Evolutionary conservation across 2,888 invertebrate genomes (phyloP).

Genomic region (Mimas tiliae): DNA sequence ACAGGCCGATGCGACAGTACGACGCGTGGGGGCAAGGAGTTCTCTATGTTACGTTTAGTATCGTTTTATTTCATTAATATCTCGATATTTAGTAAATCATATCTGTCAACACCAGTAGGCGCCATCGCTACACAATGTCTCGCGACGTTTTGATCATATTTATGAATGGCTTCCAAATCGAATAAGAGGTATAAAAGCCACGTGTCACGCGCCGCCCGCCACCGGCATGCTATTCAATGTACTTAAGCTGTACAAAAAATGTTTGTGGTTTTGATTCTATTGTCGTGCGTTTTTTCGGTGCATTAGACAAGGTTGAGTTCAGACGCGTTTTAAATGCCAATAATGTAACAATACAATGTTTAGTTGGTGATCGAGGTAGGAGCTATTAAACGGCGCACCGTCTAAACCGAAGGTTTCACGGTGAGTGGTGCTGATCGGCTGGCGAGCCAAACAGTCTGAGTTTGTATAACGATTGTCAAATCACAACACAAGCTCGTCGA

Average conservation of each 20-base stretch:
- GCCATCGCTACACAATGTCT: background rate
- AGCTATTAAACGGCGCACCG: too few species aligned
- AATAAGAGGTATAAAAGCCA: background rate
- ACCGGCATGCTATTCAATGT: conserved; percentile 3
- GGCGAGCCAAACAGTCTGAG: too few species aligned
- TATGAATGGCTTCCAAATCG: background rate
- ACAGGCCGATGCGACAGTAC: too few species aligned
- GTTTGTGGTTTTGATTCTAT: background rate
- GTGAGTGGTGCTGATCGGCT: too few species aligned
- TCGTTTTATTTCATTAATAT: too few species aligned
- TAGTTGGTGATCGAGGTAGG: background rate
- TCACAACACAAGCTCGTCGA: too few species aligned
- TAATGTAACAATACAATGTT: conserved; percentile 2
- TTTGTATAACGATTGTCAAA: too few species aligned
- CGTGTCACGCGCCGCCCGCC: background rate
- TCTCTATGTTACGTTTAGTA: too few species aligned
- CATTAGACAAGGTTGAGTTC: background rate
- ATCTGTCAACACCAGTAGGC: background rate
- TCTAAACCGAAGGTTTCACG: too few species aligned
- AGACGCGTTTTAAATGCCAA: conserved; percentile 5
- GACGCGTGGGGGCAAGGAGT: too few species aligned
- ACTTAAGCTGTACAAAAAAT: conserved; percentile 11
- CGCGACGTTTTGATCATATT: background rate
- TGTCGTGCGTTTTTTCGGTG: conserved; percentile 12
- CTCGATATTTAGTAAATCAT: too few species aligned